Conservation (phyloP, 2,888 invertebrate genomes). For the Mimumesa dahlbomi region DNA sequence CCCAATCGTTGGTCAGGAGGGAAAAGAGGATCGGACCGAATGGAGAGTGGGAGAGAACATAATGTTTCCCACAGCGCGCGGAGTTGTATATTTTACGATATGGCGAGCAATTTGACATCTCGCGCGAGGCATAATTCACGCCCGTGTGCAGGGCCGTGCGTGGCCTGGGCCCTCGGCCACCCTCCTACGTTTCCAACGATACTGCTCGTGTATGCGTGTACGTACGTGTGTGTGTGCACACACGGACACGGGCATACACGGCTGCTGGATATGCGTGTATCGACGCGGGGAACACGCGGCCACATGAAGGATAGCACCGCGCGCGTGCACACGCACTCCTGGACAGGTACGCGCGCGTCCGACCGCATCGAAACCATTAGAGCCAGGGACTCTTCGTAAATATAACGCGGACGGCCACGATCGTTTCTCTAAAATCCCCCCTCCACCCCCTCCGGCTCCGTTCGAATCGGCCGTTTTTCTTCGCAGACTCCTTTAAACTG, state of each 20-base stretch:
- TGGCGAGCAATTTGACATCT: constrained; percentile 81
- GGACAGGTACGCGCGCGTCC: constrained; percentile 64
- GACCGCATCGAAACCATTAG: constrained; percentile 76
- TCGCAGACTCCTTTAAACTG: not conserved
- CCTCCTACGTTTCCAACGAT: constrained; percentile 40
- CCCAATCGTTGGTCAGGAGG: constrained; percentile 9
- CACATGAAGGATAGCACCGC: constrained; percentile 34
- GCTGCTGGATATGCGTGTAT: constrained; percentile 19
- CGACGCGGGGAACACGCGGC: constrained; percentile 34
- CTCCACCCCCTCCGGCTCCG: not conserved
- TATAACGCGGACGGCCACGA: constrained; percentile 67
- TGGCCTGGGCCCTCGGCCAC: constrained; percentile 41
- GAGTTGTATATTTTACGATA: constrained; percentile 81
- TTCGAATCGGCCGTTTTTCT: too few relatives aligned
- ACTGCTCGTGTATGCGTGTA: constrained; percentile 19
- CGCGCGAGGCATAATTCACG: constrained; percentile 80
- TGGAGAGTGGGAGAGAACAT: constrained; percentile 68
- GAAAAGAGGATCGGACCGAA: constrained; percentile 40
- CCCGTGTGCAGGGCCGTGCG: constrained; percentile 60
- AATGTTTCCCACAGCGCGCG: constrained; percentile 80
- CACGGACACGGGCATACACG: constrained; percentile 13
- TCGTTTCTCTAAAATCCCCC: constrained; percentile 22
- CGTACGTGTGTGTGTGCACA: constrained; percentile 31
- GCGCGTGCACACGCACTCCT: constrained; percentile 41
- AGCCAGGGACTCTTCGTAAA: constrained; percentile 71